phyloP scores from a whole-genome alignment of 2,113 vertebrate species.

The Acrocephalus kingi region DNA sequence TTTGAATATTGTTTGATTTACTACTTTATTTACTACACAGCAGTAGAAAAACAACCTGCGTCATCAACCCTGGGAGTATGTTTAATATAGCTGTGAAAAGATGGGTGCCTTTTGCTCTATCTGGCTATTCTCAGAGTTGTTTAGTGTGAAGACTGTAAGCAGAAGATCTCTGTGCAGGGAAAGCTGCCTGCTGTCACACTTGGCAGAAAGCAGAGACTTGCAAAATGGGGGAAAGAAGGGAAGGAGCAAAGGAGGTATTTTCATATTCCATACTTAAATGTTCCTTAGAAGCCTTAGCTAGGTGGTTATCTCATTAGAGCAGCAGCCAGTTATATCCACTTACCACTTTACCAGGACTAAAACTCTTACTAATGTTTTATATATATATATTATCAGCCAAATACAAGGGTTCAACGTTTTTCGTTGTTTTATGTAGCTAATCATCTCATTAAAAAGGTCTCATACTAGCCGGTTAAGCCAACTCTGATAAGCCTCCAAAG shows the following conservation, averaged over 20 bases:
- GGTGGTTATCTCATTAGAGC: not conserved
- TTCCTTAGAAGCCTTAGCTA: not conserved
- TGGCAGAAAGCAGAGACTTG: not conserved
- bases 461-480: not conserved
- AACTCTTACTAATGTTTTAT: not conserved
- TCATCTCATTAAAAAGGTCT: not conserved
- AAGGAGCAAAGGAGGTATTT: not conserved
- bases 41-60: conserved; percentile 46
- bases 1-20: conserved; percentile 58
- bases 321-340: conserved; percentile 7
- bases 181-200: not conserved
- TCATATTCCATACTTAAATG: not conserved
- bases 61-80: not conserved
- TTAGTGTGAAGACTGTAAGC: not conserved
- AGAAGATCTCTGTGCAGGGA: not conserved
- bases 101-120: not conserved
- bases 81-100: conserved; percentile 5
- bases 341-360: not conserved
- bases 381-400: not conserved
- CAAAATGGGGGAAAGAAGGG: not conserved
- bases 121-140: not conserved
- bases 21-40: conserved; percentile 44
- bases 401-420: not conserved
- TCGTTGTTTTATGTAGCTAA: conserved; percentile 4
- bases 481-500: not conserved